A percentile compares a stretch with the other conserved stretches of the same genome.
These are phyloP conservation scores for Mastomys natalensis DNA, from an alignment of 2,113 vertebrate species.

Conservation along the genomic window DNA sequence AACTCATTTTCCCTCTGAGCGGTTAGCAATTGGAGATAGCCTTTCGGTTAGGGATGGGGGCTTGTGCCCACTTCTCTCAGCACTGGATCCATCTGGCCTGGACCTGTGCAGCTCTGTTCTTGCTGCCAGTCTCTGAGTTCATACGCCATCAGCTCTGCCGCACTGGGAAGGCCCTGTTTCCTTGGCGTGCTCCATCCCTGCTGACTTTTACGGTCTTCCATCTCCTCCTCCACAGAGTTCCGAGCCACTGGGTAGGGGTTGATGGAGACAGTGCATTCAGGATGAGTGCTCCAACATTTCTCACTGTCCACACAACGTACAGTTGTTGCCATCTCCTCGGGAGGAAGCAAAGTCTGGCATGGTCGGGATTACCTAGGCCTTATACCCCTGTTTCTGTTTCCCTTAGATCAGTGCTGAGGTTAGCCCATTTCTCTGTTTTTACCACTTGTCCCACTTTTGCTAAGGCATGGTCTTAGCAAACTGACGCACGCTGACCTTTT, in stretches of 20 bases:
- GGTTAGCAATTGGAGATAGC: not conserved
- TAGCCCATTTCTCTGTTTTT: not conserved
- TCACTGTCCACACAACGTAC: not conserved
- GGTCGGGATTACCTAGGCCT: not conserved
- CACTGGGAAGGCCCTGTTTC: not conserved
- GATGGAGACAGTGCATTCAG: not conserved
- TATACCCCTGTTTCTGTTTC: not conserved
- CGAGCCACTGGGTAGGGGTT: not conserved
- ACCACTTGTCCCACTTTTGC: not conserved
- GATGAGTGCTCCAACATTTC: not conserved
- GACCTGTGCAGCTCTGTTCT: not conserved
- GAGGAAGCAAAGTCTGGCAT: not conserved
- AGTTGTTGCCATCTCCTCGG: not conserved
- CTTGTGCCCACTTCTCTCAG: not conserved
- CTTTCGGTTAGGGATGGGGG: not conserved
- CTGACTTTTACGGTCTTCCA: not conserved
- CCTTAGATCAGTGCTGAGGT: not conserved
- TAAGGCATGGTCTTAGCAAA: not conserved
- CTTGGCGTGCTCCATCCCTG: not conserved
- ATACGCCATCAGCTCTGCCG: not conserved
- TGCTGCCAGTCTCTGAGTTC: not conserved
- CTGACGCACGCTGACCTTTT: not conserved
- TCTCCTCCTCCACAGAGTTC: not conserved
- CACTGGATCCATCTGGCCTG: not conserved
- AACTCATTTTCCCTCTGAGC: not conserved